Base-by-base conservation (phyloP, 2,113 vertebrate species). In the Tragulus kanchil region DNA sequence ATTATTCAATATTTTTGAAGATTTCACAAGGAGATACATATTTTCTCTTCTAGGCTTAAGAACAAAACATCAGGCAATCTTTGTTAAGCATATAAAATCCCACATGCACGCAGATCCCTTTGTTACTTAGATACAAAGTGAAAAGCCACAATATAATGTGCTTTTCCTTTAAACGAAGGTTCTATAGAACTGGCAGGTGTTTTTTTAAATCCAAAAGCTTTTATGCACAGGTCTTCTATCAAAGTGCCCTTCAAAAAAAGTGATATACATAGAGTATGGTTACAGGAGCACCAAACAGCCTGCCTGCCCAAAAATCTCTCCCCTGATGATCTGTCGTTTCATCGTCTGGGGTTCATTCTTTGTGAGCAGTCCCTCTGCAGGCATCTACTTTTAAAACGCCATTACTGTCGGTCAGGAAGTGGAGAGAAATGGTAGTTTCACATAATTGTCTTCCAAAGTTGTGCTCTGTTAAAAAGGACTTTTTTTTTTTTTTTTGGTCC, bases 401-500 rank as follows among this genome's bases (percentile, higher is more conserved):
- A 91, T 94, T 87, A 88, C 58, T 83, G 65, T 73, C 12, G 0
- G 42, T 26, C 73, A 73, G 42, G 45, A 50, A 62, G 75, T 50
- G 16, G 23, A 28, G 65, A 96, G 77, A 93, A 91, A 78, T n/a
- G 56, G 61, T 50, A 73, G n/a, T 67, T 82, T 79, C 93, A 56
- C 25, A 94, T 94, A 94, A 94, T 58, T 90, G 54, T 95, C 82
- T 89, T 67, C 36, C 95, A 64, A 90, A 94, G 73, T 73, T 93
- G 16, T 48, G 5, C 89, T 95, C 65, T 52, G 50, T 71, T 94
- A 83, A 89, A 94, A 89, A 71, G 25, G 19, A 16, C 64, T 69
- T 85, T 84, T 85, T 19, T 54, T 59, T 45, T 84, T 69, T 45
- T 58, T 83, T 65, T 54, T 19, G 48, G 36, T 85, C 11, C 71